phyloP scores from a whole-genome alignment of 1,140 invertebrate species.

The Aphelenchoides avenae region DNA sequence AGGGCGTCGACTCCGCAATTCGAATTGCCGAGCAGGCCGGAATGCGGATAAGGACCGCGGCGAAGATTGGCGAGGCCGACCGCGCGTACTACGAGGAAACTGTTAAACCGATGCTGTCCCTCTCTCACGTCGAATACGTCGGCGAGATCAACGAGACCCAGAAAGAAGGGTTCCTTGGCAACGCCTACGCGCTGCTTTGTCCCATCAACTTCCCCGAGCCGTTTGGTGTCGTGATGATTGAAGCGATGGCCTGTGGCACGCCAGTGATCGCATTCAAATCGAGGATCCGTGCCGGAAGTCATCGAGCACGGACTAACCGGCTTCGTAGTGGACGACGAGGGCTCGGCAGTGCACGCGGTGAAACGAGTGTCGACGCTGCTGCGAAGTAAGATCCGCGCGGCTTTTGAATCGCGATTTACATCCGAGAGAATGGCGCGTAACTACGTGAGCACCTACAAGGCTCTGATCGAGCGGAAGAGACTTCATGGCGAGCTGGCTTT shows the following conservation, averaged over 20 bases:
- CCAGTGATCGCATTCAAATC: neutral
- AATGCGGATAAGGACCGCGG: slow-evolving; percentile 19
- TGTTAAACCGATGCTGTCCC: slow-evolving; percentile 11
- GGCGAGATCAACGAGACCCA: slow-evolving; percentile 18
- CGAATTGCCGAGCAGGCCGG: slow-evolving; percentile 11
- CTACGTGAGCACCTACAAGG: no score
- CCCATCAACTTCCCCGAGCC: slow-evolving; percentile 23
- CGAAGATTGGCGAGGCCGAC: slow-evolving; percentile 8
- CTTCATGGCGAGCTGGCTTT: neutral
- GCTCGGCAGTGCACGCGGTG: slow-evolving; percentile 11
- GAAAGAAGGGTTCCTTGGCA: slow-evolving; percentile 14
- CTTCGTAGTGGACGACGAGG: slow-evolving; percentile 10
- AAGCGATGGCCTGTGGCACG: slow-evolving; percentile 26
- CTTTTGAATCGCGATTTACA: slow-evolving; percentile 18
- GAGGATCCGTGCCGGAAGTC: slow-evolving; percentile 27
- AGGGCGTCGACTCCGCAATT: slow-evolving; percentile 13
- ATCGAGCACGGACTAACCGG: slow-evolving; percentile 14
- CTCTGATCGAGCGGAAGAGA: neutral
- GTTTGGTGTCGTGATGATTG: slow-evolving; percentile 23
- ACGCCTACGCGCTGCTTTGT: slow-evolving; percentile 22
- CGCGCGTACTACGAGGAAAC: neutral
- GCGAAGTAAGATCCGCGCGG: neutral
- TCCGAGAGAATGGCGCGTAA: slow-evolving; percentile 12
- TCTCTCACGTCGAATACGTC: slow-evolving; percentile 11
- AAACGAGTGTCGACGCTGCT: slow-evolving; percentile 15